Base-by-base conservation (phyloP, 2,888 invertebrate genomes). In the Philereme vetulata region DNA sequence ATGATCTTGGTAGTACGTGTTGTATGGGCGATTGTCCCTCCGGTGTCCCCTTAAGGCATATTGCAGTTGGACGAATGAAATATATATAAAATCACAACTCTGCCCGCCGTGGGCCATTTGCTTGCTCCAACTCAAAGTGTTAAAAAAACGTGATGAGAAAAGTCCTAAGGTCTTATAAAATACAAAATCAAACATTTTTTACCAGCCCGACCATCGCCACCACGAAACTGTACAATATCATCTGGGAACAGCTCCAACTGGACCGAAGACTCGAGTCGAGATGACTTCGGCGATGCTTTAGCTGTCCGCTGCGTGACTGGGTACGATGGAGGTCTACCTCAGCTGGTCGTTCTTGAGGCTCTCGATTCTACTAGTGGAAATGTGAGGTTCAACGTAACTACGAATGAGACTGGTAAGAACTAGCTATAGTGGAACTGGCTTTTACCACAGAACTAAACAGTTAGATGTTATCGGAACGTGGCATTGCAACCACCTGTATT, bases 271-370 rank as follows among this genome's bases (percentile, higher is more conserved):
- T 72, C 82, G 0, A 72, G 82, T 73, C 80, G 75, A 42, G 88
- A 90, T 5, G 88, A 90, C 21, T 70, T 77, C 0, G 83, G 77
- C 0, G 89, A 89, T 32, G 78, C 82, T 1, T 86, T 98, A 71
- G 95, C 96, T 72, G 95, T 98, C 50, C 96, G 97, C 71, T 98
- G 98, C 80, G 94, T 96, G 65, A 94, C 96, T 0, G 98, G 97
- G 0, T 97, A 97, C 80, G 97, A 98, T 80, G 97, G 97, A 0
- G 98, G 98, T 4, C 93, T 98, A 56, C 96, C 96, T 34, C 98
- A 98, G 82, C 93, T 95, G 65, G 97, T 97, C 77, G 94, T 96
- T 46, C 85, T 98, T 47, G 97, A 98, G 82, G 97, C 97, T 33
- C 94, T 96, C 80, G 96, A 97, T 76, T 94, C 95, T 0, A 86